Evolutionary conservation across 2,113 vertebrate species (phyloP), one percentile per base, ranked within the genome.

Genomic region (Tyto alba): DNA sequence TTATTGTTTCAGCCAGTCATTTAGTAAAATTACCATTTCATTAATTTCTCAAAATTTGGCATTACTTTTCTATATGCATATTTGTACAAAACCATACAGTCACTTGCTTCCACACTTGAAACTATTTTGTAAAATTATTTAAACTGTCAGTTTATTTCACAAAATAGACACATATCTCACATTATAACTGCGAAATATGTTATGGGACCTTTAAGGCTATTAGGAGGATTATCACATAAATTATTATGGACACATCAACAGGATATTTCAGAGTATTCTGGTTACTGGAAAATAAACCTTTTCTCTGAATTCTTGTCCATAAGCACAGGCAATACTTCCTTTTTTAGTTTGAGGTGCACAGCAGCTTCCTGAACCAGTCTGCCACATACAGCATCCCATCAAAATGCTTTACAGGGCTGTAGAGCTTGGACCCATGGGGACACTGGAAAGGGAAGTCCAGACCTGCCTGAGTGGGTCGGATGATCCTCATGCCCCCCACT

Each of bases 401-500:
- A 64, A 59, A 69, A 53, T 26, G n/a, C 26, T 75, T 47, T 53
- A 40, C 38, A 26, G 38, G 13, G n/a, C 41, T 1, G 0, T 36
- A 55, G 13, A 59, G 32, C 22, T 69, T 53, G 13, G 30, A 36
- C 53, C 60, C 32, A 30, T 48, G 55, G n/a, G 19, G 9, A 22
- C 21, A 9, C 38, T 43, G 23, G 43, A 41, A 69, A 43, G 22
- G 26, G 38, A 83, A 74, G n/a, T 64, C 57, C 50, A 71, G 23
- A 29, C 45, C 14, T 50, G 2, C 40, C 15, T 30, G 29, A 62
- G 30, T 19, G 18, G 40, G 16, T 55, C 50, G 50, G 48, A 29
- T 50, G 34, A 43, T 60, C 21, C 40, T 50, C 1, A 0, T 64
- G 20, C 13, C 10, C 60, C 25, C 10, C 3, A 3, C 9, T 43